Base-by-base conservation (phyloP, 2,113 vertebrate genomes). In the Chionodraco myersi region DNA sequence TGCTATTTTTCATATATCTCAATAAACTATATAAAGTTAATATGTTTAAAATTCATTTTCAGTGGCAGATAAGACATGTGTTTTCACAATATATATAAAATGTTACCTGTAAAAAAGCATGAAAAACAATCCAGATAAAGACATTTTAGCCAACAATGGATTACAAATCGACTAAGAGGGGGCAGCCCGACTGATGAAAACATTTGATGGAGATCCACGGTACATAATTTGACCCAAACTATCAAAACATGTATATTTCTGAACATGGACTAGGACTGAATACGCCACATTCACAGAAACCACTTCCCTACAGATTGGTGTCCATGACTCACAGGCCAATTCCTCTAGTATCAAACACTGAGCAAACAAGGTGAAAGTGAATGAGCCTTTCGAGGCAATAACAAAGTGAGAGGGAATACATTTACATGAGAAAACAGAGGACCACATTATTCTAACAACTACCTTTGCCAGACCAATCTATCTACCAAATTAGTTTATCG, bases 401-500 rank as follows among this genome's bases (percentile, higher is more conserved):
- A 94, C 92, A 92, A 92, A 94, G 91, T 91, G 91, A 89, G 88
- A 87, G 87, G 84, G 85, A 91, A 95, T 91, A 93, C 84, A 94
- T 94, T 95, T 94, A 94, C 89, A 94, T 93, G 91, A 80, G 84
- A 92, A 92, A 93, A 93, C 91, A 93, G 92, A 94, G 89, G 87
- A 80, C 73, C 84, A 68, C 92, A 92, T 93, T 94, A 93, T 93
- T 94, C 93, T 92, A 94, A 90, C 93, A 92, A 92, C 93, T 93
- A 92, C 93, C 92, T 93, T 92, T 91, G 93, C 94, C 94, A 95
- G 95, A 94, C 92, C 95, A 92, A 96, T 95, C 94, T 94, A 94
- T 96, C 95, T 94, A 93, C 84, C 94, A 95, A 96, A 96, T 96
- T 94, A 95, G 94, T 95, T 95, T 93, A 94, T 94, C 86, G 93